Base-by-base conservation (phyloP, 2,113 vertebrate species). In the Brachirus orientalis region DNA sequence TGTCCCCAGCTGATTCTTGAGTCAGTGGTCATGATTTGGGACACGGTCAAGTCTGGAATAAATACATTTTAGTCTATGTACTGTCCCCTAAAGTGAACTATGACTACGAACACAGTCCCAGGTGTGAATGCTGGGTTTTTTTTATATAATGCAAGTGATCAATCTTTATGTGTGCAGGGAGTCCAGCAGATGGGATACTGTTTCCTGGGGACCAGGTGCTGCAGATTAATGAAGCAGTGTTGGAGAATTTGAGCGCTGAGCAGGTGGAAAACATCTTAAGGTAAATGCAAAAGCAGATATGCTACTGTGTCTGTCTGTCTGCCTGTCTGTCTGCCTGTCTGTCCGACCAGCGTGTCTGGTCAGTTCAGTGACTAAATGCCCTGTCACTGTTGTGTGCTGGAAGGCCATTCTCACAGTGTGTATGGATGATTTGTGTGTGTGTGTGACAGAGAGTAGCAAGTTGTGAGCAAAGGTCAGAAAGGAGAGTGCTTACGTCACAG, bases 111-210 rank as follows among this genome's bases (percentile, higher is more conserved):
- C n/a, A n/a, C n/a, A n/a, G n/a, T n/a, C n/a, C n/a, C n/a, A n/a
- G n/a, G 1, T 63, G 47, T 59, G 50, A 69, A 75, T n/a, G 69
- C 51, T 54, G 33, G 33, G 13, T 18, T 78, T 73, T 18, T 78
- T 73, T 76, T 58, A 43, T 77, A 82, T 82, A 16, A 77, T 77
- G 58, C 59, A 63, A 56, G 18, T 8, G 0, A 48, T 72, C 18
- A 64, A 36, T 41, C 19, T 72, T 80, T 73, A 17, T 73, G 60
- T 59, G 37, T 75, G 58, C 63, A 99, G 98, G 96, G 68, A 94
- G 97, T 80, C 94, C 95, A 0, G 96, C 96, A 3, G 95, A 99
- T 0, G 96, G 97, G 71, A 96, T 96, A 75, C 94, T 99, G 65
- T 93, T 90, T 87, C 95, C 94, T 0, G 96, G 96, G 0, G 98